Base-by-base conservation (phyloP, 2,113 vertebrate genomes). In the Perognathus longimembris region DNA sequence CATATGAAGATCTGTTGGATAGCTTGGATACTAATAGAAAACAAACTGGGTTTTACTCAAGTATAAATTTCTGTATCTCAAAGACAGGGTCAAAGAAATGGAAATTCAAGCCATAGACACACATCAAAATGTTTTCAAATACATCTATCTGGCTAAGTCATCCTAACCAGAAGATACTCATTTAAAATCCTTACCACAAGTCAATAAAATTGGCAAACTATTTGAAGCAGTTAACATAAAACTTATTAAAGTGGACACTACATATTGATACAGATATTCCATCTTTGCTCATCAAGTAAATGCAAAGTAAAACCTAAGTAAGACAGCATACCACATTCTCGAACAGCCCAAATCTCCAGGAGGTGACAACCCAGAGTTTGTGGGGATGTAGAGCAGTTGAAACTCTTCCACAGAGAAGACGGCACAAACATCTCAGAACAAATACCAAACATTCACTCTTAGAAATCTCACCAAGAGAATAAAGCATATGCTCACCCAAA, bases 381-480 rank as follows among this genome's bases (percentile, higher is more conserved):
- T 20, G 21, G 18, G 17, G 34, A 21, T 0, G 10, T 0, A 6
- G 10, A 73, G 30, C 11, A 45, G 45, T 2, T n/a, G 20, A 5
- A 32, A 45, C 0, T 11, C 63, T 85, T 5, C 24, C 10, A 66
- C 21, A 7, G 42, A 26, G 4, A 36, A 69, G 61, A 59, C 7
- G 28, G 36, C 6, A n/a, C 14, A 17, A 8, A 7, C 12, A 30
- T 36, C 42, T 69, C 32, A 70, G n/a, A 85, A 92, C 67, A 38
- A 26, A 21, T 7, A 28, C 42, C 30, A 14, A 12, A 34, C 21
- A 32, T 8, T 32, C 36, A 38, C 26, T 11, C 15, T 34, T n/a
- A 36, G 4, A 15, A 34, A 40, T 84, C 50, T 76, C 50, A 22
- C 11, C 17, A 36, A 85, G 34, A 59, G 75, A 45, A 45, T 32